These are phyloP conservation scores for Calameuta pallipes DNA, from an alignment of 2,888 invertebrate genomes.

Conservation along the genomic window DNA sequence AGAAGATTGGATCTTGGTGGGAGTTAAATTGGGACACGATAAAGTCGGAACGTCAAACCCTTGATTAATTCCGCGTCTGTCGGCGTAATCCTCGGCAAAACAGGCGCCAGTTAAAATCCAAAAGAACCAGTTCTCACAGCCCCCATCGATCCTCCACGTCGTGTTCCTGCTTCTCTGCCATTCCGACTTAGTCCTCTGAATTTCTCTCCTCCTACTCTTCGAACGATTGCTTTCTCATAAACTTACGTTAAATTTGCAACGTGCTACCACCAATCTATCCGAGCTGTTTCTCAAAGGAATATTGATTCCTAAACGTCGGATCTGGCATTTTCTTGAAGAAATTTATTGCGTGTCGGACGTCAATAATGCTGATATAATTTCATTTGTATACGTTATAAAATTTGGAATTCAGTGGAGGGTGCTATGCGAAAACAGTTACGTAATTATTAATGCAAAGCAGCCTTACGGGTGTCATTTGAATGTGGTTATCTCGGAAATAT, in stretches of 20 bases:
- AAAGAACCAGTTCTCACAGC: not conserved
- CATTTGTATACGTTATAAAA: not conserved
- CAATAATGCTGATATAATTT: not conserved
- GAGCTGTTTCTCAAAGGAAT: not conserved
- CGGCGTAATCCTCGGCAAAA: not conserved
- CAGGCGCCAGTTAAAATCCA: slow-evolving; percentile 5
- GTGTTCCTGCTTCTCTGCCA: not conserved
- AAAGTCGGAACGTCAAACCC: slow-evolving; percentile 8
- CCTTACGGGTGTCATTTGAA: not conserved
- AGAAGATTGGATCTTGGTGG: slow-evolving; percentile 5
- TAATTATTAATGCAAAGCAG: not conserved
- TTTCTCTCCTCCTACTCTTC: not conserved
- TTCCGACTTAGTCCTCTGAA: not conserved
- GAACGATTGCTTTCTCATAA: not conserved
- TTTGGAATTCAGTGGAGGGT: not conserved
- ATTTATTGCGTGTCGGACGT: not conserved
- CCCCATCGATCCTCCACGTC: not conserved
- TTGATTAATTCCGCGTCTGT: slow-evolving; percentile 2
- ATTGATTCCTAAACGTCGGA: not conserved
- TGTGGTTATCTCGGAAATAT: not conserved
- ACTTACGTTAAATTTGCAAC: not conserved
- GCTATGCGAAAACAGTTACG: not conserved
- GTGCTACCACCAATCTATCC: not conserved
- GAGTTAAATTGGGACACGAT: slow-evolving; percentile 7
- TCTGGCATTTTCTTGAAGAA: not conserved